These are phyloP conservation scores for Physocephala rufipes DNA, from an alignment of 2,888 invertebrate genomes.

Conservation along the genomic window DNA sequence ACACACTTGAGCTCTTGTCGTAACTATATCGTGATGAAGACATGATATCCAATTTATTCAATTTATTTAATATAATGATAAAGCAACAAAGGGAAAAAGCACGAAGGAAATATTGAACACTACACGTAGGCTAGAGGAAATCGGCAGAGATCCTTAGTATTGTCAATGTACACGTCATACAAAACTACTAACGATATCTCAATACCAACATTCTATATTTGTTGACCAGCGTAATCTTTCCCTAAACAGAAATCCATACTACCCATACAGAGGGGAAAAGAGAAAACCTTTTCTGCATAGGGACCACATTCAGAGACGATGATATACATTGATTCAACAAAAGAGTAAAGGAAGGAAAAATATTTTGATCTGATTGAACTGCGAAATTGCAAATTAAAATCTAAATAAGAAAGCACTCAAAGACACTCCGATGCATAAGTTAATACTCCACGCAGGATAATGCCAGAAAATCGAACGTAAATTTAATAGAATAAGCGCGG, in stretches of 20 bases:
- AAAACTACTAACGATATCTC: too few relatives aligned
- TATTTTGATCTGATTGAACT: conserved; percentile 50
- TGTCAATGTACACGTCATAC: too few relatives aligned
- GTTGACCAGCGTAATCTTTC: conserved; percentile 63
- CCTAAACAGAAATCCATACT: conserved; percentile 33
- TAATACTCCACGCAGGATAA: conserved; percentile 7
- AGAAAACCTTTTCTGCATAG: conserved; percentile 37
- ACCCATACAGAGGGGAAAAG: conserved; percentile 39
- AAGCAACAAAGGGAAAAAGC: too few relatives aligned
- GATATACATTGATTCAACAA: too few relatives aligned
- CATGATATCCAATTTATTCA: too few relatives aligned
- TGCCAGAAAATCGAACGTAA: background rate
- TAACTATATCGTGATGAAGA: too few relatives aligned
- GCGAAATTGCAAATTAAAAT: conserved; percentile 23
- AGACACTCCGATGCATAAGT: conserved; percentile 32
- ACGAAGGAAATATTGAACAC: too few relatives aligned
- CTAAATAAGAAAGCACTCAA: conserved; percentile 32
- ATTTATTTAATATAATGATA: too few relatives aligned
- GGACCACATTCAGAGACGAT: conserved; percentile 21
- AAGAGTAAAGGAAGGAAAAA: conserved; percentile 55
- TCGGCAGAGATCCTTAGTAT: too few relatives aligned
- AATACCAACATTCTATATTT: too few relatives aligned
- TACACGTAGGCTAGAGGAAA: too few relatives aligned
- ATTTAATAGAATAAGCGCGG: conserved; percentile 23
- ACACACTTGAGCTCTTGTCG: too few relatives aligned